Conservation (phyloP, 2,888 invertebrate species). For the Thalpophila matura region DNA sequence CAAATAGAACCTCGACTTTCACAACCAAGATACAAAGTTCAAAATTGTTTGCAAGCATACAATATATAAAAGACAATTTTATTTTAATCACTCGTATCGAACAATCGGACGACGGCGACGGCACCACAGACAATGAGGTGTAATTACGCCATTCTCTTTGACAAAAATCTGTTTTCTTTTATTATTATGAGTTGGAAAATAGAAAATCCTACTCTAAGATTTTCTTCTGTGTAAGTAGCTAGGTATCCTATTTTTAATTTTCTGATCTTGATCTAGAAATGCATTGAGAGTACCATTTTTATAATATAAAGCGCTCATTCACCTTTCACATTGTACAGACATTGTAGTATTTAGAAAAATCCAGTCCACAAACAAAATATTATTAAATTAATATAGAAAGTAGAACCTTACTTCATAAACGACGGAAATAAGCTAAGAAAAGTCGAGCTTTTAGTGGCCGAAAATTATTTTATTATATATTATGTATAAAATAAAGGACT, state of each 20-base stretch:
- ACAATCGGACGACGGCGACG: slow-evolving; percentile 73
- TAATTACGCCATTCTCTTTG: slow-evolving; percentile 78
- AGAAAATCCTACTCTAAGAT: slow-evolving; percentile 12
- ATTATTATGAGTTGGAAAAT: slow-evolving; percentile 15
- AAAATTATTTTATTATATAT: too few relatives aligned
- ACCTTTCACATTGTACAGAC: too few relatives aligned
- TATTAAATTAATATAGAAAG: too few relatives aligned
- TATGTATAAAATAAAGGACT: too few relatives aligned
- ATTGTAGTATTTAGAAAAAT: too few relatives aligned
- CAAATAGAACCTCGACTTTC: slow-evolving; percentile 26
- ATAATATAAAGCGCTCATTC: background rate
- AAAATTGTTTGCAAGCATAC: slow-evolving; percentile 20
- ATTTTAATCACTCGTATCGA: slow-evolving; percentile 79
- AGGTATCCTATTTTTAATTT: background rate
- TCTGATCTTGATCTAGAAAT: slow-evolving; percentile 5
- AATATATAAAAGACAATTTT: slow-evolving; percentile 71
- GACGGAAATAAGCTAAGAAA: too few relatives aligned
- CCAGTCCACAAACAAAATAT: too few relatives aligned
- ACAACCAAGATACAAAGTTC: background rate
- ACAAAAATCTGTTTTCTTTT: slow-evolving; percentile 61
- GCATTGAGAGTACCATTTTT: background rate
- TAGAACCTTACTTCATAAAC: too few relatives aligned
- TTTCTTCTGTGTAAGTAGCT: background rate
- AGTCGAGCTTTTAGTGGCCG: too few relatives aligned
- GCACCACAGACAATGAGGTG: slow-evolving; percentile 77